These are phyloP conservation scores for Urocyon cinereoargenteus DNA, from an alignment of 2,797 vertebrate genomes.

Conservation along the genomic window DNA sequence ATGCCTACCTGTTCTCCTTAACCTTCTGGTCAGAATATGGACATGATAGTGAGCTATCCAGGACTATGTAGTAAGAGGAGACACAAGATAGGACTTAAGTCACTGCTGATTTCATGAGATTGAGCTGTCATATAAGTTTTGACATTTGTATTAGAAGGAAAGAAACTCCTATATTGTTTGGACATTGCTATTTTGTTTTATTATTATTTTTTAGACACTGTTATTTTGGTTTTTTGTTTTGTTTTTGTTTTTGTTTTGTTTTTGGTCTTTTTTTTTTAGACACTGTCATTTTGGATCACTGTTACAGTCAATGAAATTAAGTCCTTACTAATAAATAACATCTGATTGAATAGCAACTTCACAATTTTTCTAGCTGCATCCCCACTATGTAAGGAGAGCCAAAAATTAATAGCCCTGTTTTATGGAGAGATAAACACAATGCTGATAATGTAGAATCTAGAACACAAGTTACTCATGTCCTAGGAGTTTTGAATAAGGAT, in stretches of 20 bases:
- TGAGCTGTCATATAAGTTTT: neutral
- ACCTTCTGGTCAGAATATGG: neutral
- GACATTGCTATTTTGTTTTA: conserved; percentile 30
- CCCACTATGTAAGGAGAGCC: neutral
- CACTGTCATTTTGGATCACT: neutral
- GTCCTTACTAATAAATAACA: neutral
- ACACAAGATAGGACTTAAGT: neutral
- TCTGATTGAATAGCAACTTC: conserved; percentile 1
- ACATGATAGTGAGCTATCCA: neutral
- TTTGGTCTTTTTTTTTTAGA: neutral
- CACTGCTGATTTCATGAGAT: neutral
- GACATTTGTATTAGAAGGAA: conserved; percentile 1
- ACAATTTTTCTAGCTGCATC: neutral
- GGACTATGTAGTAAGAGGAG: neutral
- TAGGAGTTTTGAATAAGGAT: conserved; percentile 3
- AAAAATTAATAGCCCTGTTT: conserved; percentile 19
- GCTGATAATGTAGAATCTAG: neutral
- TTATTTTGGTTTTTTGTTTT: neutral
- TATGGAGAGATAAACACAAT: neutral
- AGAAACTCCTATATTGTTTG: neutral
- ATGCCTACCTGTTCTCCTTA: neutral
- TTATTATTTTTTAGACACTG: neutral
- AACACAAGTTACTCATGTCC: neutral
- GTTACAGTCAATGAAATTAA: neutral
- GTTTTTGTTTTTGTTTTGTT: neutral